These are phyloP conservation scores for Paralinhomoeus sp. DNA, from an alignment of 2,888 invertebrate genomes.

Conservation along the genomic window DNA sequence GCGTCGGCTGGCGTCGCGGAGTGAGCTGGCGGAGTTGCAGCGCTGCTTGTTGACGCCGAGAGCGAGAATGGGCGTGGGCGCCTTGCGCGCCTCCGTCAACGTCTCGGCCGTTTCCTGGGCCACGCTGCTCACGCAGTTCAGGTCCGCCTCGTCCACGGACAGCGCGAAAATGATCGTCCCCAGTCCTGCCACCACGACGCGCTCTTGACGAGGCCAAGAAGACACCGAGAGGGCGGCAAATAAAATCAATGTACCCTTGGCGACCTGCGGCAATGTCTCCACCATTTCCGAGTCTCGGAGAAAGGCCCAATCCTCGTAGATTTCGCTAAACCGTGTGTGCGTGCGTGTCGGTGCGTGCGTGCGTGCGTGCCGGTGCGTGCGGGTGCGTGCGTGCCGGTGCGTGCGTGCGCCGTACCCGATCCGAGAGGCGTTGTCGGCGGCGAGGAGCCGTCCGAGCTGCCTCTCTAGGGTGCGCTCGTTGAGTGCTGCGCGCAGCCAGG, in stretches of 20 bases:
- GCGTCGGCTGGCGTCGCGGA: too few species aligned
- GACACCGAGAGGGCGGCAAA: too few species aligned
- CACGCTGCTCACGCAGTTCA: constrained; percentile 26
- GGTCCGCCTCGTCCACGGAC: constrained; percentile 54
- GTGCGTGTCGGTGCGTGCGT: too few species aligned
- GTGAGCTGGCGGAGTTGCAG: too few species aligned
- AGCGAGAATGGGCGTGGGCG: constrained; percentile 2
- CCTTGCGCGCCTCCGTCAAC: constrained; percentile 1
- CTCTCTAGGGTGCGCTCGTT: constrained; percentile 67
- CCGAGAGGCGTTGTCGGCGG: background rate
- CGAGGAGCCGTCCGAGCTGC: constrained; percentile 9
- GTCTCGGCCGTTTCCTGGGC: background rate
- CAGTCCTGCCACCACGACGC: constrained; percentile 41
- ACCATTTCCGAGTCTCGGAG: constrained; percentile 54
- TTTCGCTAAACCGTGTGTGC: constrained; percentile 29
- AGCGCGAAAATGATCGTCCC: constrained; percentile 74
- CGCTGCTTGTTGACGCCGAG: background rate
- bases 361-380: too few species aligned
- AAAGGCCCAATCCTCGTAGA: constrained; percentile 66
- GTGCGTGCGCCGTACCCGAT: too few species aligned
- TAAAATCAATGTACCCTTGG: too few species aligned
- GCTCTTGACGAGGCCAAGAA: too few species aligned
- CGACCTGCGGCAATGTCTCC: constrained; percentile 55
- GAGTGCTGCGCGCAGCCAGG: constrained; percentile 64
- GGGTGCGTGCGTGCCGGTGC: too few species aligned